These are phyloP conservation scores for Anthonomus grandis DNA, from an alignment of 1,140 invertebrate genomes.

Conservation along the genomic window DNA sequence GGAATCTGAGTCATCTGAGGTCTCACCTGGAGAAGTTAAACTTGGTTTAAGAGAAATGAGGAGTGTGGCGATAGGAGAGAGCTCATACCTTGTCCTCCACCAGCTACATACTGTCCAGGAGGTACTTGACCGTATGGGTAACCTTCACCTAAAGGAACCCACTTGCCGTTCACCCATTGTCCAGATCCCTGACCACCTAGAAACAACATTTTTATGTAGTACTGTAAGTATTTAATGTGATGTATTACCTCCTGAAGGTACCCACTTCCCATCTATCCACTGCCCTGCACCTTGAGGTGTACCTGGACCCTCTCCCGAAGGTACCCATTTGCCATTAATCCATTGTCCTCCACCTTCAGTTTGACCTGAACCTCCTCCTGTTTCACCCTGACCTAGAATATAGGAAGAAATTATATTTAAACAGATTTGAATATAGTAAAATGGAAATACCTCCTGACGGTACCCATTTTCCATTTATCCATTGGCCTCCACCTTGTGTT, in stretches of 20 bases:
- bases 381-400: neutral
- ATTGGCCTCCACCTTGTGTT: neutral
- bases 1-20: constrained; percentile 62
- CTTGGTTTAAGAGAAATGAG: neutral
- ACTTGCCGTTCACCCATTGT: neutral
- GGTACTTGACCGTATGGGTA: constrained; percentile 1
- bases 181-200: neutral
- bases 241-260: constrained; percentile 9
- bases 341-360: neutral
- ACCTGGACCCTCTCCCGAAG: constrained; percentile 8
- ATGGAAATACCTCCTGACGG: neutral
- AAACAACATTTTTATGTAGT: no score
- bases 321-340: constrained; percentile 14
- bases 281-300: neutral
- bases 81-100: neutral
- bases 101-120: constrained; percentile 9
- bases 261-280: constrained; percentile 21
- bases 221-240: neutral
- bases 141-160: neutral
- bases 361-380: neutral
- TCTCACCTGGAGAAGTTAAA: neutral
- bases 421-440: no score
- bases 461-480: constrained; percentile 13
- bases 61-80: neutral
- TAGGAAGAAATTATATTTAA: no score